Evolutionary conservation across 2,888 invertebrate species (phyloP), one percentile per base, ranked within the genome.

Genomic region (Erebia aethiops): DNA sequence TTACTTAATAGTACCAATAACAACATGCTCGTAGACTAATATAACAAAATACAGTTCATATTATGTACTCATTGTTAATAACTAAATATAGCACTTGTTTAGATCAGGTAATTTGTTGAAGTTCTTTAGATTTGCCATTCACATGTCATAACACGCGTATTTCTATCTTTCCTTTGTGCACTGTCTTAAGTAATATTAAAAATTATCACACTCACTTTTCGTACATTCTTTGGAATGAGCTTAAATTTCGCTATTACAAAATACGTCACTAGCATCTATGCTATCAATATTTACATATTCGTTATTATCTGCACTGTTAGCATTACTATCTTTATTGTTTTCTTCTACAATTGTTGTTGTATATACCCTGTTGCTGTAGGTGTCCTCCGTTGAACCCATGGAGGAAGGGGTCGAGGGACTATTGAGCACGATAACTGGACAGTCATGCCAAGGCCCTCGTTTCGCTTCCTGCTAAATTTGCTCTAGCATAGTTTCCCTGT

Each of bases 281-380:
- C 75, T 75, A 79, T 82, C 78, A 76, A 79, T 85, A 85, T 87
- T 85, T 84, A 86, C 84, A 84, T 83, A 85, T 80, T 87, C 84
- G 77, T 80, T 82, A 76, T 76, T 80, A 81, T 86, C 82, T 78
- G 86, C 83, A 46, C 49, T 26, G 8, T 62, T 62, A 74, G 79
- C 79, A 81, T 86, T 63, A 63, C 69, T 84, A 86, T 82, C 85
- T 79, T 80, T 81, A 84, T 82, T 79, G 76, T 81, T 81, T 71
- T 85, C 82, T 78, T 87, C 87, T 86, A 87, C 85, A 83, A 87
- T 85, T 82, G 86, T 87, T 84, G 86, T 84, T 79, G 85, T 87
- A 86, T 87, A 87, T 90, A 92, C 92, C 92, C 92, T 92, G 91
- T 92, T 86, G 80, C 85, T 89, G 82, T 83, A 86, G 76, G 86